Base-by-base conservation (phyloP, 2,888 invertebrate genomes). In the Holacanthella duospinosa region DNA sequence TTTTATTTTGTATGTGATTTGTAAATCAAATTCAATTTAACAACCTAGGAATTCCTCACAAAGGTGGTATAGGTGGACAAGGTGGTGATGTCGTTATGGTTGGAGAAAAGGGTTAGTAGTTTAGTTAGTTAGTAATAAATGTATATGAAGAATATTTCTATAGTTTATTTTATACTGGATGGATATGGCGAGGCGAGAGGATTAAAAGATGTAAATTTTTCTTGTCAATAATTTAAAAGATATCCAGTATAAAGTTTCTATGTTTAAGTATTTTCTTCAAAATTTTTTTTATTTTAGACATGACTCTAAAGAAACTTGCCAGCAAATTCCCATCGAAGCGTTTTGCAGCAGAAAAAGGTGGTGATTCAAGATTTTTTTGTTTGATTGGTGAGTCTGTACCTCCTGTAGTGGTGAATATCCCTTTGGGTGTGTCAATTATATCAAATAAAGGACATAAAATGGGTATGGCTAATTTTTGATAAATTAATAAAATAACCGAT, bases 31-130 rank as follows among this genome's bases (percentile, higher is more conserved):
- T n/a, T n/a, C n/a, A n/a, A n/a, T n/a, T n/a, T n/a, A n/a, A n/a
- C n/a, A n/a, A n/a, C n/a, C n/a, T 83, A 74, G 89, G 88, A 21
- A 78, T 85, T 25, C 86, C 86, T 1, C 87, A 86, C 74, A 91
- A 84, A 77, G 94, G 94, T 1, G 96, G 91, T 0, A 78, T 88
- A 16, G 96, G 96, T 12, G 96, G 96, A 0, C 85, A 86, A 76
- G 96, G 96, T 48, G 96, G 96, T 1, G 84, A 88, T 77, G 85
- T 97, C 1, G 84, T 84, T 73, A 81, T 89, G 21, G 77, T 74
- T 29, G 79, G 74, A 61, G 25, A 62, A 64, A 36, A 71, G 62
- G 61, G 68, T 66, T n/a, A n/a, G n/a, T n/a, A n/a, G n/a, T n/a
- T n/a, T n/a, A n/a, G n/a, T n/a, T n/a, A n/a, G n/a, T n/a, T n/a